These are phyloP conservation scores for Atopsyche davidsoni DNA, from an alignment of 1,140 invertebrate genomes.

Conservation along the genomic window DNA sequence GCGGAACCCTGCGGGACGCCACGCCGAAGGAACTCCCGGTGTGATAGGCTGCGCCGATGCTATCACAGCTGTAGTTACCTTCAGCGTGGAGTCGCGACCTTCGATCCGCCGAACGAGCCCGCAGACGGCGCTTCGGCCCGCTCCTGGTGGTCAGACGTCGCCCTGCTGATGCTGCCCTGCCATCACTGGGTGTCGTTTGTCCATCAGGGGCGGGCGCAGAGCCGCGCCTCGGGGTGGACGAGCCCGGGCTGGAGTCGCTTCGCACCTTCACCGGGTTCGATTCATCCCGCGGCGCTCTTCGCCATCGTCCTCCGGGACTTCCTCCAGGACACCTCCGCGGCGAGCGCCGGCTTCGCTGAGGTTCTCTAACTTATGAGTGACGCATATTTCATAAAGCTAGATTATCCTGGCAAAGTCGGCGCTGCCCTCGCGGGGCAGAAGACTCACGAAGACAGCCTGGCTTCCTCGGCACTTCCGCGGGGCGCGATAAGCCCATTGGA, in stretches of 20 bases:
- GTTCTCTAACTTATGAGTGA: constrained; percentile 12
- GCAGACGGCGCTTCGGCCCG: background rate
- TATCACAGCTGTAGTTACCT: constrained; percentile 56
- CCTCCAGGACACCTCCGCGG: background rate
- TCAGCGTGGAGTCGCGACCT: constrained; percentile 36
- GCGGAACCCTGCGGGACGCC: constrained; percentile 21
- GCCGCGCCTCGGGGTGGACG: too few species aligned
- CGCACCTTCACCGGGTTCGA: constrained; percentile 10
- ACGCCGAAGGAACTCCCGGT: constrained; percentile 46
- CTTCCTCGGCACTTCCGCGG: too few species aligned
- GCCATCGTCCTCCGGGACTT: background rate
- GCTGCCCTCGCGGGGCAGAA: too few species aligned
- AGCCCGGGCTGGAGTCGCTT: too few species aligned
- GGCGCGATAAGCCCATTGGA: too few species aligned
- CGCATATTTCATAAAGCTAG: constrained; percentile 15
- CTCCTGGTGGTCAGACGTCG: background rate
- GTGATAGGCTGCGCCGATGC: constrained; percentile 42
- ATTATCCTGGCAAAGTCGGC: constrained; percentile 1
- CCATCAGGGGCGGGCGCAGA: background rate
- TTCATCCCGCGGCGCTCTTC: background rate
- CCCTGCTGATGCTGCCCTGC: too few species aligned
- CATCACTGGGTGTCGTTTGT: constrained; percentile 18
- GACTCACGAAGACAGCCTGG: too few species aligned
- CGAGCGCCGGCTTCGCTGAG: constrained; percentile 7
- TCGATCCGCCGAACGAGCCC: background rate